phyloP scores from a whole-genome alignment of 2,797 vertebrate species.

The Neosilurus mollespiculum region DNA sequence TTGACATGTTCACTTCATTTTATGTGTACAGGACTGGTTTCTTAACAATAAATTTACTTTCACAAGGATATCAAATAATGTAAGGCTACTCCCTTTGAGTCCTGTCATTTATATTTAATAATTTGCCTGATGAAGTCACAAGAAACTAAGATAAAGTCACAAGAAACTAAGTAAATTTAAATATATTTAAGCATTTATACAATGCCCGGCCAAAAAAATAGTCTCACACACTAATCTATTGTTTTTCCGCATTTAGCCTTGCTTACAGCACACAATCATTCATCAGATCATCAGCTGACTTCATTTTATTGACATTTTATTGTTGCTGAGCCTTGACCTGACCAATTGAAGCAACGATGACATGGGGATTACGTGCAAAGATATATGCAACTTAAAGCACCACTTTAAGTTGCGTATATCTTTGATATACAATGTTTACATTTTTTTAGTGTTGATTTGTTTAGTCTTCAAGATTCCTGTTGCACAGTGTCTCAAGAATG shows the following conservation, averaged over 20 bases:
- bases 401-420: neutral
- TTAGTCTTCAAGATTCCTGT: neutral
- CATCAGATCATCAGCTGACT: too few species aligned
- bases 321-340: too few species aligned
- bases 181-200: too few species aligned
- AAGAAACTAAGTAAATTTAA: neutral
- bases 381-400: neutral
- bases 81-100: neutral
- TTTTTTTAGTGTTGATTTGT: neutral
- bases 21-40: neutral
- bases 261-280: too few species aligned
- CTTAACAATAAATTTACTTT: constrained; percentile 1
- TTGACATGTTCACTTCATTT: constrained; percentile 9
- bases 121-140: neutral
- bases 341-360: too few species aligned
- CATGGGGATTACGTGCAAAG: too few species aligned
- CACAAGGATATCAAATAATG: constrained; percentile 22
- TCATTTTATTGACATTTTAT: too few species aligned
- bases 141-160: neutral
- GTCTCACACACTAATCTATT: too few species aligned
- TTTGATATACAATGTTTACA: neutral
- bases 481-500: neutral
- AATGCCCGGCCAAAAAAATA: too few species aligned
- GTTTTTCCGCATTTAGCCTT: too few species aligned
- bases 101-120: constrained; percentile 8